Conservation (phyloP, 2,797 vertebrate genomes). For the Octomys mimax region DNA sequence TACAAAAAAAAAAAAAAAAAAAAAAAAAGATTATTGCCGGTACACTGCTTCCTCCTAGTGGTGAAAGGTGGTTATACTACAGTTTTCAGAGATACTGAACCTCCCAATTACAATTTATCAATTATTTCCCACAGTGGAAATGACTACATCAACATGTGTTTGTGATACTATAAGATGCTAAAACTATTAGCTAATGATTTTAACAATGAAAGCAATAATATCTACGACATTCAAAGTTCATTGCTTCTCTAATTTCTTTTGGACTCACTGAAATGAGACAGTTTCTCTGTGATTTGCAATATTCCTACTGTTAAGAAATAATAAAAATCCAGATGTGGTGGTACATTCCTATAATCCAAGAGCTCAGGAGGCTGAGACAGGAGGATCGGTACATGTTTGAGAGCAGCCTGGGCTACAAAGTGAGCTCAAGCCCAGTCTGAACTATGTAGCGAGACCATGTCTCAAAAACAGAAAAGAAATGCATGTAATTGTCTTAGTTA, state of each 20-base stretch:
- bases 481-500: background rate
- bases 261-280: conserved; percentile 37
- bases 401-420: too few species aligned
- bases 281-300: conserved; percentile 12
- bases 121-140: background rate
- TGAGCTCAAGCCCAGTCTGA: too few species aligned
- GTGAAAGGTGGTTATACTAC: background rate
- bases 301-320: background rate
- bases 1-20: too few species aligned
- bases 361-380: too few species aligned
- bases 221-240: background rate
- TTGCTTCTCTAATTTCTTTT: conserved; percentile 33
- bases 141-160: background rate
- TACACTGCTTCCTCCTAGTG: conserved; percentile 66
- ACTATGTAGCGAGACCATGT: too few species aligned
- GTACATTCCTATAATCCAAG: too few species aligned
- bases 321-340: background rate
- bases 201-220: background rate
- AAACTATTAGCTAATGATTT: background rate
- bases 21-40: background rate
- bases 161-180: background rate
- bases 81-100: background rate
- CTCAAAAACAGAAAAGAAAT: background rate
- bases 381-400: too few species aligned
- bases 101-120: background rate